A percentile compares a stretch with the other conserved stretches of the same genome.
These are phyloP conservation scores for Thera britannica DNA, from an alignment of 2,888 invertebrate species.

Conservation along the genomic window DNA sequence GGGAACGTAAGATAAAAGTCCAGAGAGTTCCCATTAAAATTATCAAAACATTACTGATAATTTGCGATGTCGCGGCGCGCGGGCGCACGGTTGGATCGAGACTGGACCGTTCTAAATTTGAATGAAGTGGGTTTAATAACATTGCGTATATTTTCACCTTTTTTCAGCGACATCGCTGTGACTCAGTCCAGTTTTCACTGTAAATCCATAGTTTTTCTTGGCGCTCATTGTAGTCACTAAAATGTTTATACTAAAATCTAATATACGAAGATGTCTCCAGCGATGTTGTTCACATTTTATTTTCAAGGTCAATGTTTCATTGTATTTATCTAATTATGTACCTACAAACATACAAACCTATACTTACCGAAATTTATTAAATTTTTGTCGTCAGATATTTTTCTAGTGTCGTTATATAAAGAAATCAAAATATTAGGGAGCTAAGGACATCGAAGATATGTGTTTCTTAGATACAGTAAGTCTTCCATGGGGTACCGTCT, in stretches of 20 bases:
- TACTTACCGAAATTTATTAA: too few relatives aligned
- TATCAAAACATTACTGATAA: constrained; percentile 51
- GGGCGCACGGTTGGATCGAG: constrained; percentile 68
- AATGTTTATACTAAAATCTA: constrained; percentile 20
- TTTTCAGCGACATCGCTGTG: constrained; percentile 69
- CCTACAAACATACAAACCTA: too few relatives aligned
- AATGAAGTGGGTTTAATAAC: constrained; percentile 80
- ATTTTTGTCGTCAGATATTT: too few relatives aligned
- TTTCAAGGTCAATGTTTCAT: constrained; percentile 14
- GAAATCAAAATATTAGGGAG: too few relatives aligned
- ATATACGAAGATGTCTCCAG: constrained; percentile 20
- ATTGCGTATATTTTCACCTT: constrained; percentile 78
- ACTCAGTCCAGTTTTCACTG: constrained; percentile 61
- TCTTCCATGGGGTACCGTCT: too few relatives aligned
- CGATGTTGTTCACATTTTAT: constrained; percentile 1
- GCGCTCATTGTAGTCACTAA: constrained; percentile 39
- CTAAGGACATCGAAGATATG: too few relatives aligned
- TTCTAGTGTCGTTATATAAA: too few relatives aligned
- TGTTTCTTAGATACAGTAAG: too few relatives aligned
- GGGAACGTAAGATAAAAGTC: constrained; percentile 24
- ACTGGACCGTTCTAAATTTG: constrained; percentile 81
- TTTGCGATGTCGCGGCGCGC: constrained; percentile 63
- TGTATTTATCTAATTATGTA: neutral
- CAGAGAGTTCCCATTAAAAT: constrained; percentile 46
- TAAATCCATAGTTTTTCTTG: constrained; percentile 37